These are phyloP conservation scores for Himalopsyche japonica DNA, from an alignment of 2,888 invertebrate genomes.

Conservation along the genomic window DNA sequence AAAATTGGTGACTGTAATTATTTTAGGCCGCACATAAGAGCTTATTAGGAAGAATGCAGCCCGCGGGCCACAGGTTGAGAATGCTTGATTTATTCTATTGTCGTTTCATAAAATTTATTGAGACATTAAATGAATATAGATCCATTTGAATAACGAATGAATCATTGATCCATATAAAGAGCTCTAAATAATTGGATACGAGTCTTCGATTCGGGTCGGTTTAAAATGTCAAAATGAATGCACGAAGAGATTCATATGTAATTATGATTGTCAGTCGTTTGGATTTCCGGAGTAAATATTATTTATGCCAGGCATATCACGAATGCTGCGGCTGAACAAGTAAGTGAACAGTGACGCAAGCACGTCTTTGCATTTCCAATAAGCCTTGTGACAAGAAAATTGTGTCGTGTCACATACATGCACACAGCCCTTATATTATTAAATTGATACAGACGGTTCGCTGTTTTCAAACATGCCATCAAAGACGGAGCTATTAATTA, in stretches of 20 bases:
- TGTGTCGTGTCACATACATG: slow-evolving; percentile 7
- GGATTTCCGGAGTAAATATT: not conserved
- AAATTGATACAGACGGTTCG: not conserved
- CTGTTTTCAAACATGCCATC: too few relatives aligned
- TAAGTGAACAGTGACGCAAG: not conserved
- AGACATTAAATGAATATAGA: too few relatives aligned
- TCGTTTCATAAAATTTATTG: too few relatives aligned
- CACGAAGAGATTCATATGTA: not conserved
- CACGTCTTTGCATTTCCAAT: slow-evolving; percentile 12
- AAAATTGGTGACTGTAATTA: too few relatives aligned
- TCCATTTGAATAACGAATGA: too few relatives aligned
- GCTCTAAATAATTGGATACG: not conserved
- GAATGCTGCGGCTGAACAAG: not conserved
- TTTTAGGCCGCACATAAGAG: too few relatives aligned
- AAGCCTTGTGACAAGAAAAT: slow-evolving; percentile 14
- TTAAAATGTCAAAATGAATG: not conserved
- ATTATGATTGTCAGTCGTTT: not conserved
- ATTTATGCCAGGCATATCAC: slow-evolving; percentile 5
- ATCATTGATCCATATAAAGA: too few relatives aligned
- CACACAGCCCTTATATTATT: not conserved
- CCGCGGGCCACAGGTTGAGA: too few relatives aligned
- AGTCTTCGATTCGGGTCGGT: not conserved
- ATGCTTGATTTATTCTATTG: too few relatives aligned
- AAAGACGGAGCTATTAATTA: too few relatives aligned
- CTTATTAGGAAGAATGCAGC: too few relatives aligned